Conservation (phyloP, 1,140 invertebrate genomes). For the Pseudobourletiella spinata region DNA sequence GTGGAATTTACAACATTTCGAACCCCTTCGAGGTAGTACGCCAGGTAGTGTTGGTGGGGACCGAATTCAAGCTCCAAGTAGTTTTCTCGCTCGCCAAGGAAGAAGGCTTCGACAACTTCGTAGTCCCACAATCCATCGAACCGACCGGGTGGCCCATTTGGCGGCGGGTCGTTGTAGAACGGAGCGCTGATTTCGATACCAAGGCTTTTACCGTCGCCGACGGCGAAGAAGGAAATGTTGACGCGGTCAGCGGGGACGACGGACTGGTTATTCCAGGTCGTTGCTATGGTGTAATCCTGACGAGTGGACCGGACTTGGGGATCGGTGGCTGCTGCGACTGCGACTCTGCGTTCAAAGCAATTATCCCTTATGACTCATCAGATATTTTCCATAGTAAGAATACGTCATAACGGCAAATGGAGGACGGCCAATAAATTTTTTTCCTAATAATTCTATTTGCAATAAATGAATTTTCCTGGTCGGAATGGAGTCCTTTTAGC, state of each 20-base stretch:
- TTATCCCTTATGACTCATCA: too few relatives aligned
- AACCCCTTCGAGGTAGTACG: constrained; percentile 42
- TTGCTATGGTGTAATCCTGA: background rate
- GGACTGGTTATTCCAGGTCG: background rate
- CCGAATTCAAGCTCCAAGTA: constrained; percentile 48
- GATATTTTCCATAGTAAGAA: too few relatives aligned
- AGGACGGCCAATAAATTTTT: too few relatives aligned
- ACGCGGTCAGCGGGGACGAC: background rate
- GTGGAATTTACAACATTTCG: too few relatives aligned
- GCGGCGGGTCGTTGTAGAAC: constrained; percentile 23
- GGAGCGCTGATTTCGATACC: constrained; percentile 19
- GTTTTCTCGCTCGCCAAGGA: constrained; percentile 38
- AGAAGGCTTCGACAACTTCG: constrained; percentile 39
- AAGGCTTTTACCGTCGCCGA: background rate
- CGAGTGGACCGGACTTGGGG: too few relatives aligned
- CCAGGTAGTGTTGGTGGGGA: constrained; percentile 44
- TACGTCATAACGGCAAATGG: too few relatives aligned
- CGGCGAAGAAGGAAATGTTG: background rate
- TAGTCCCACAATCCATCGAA: constrained; percentile 24
- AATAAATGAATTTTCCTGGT: too few relatives aligned
- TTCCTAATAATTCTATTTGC: too few relatives aligned
- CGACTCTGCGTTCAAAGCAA: too few relatives aligned
- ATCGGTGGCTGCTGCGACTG: too few relatives aligned
- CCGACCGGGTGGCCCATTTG: constrained; percentile 8
- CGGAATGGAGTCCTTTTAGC: too few relatives aligned